Base-by-base conservation (phyloP, 2,888 invertebrate genomes). In the Drosophila ustulata region DNA sequence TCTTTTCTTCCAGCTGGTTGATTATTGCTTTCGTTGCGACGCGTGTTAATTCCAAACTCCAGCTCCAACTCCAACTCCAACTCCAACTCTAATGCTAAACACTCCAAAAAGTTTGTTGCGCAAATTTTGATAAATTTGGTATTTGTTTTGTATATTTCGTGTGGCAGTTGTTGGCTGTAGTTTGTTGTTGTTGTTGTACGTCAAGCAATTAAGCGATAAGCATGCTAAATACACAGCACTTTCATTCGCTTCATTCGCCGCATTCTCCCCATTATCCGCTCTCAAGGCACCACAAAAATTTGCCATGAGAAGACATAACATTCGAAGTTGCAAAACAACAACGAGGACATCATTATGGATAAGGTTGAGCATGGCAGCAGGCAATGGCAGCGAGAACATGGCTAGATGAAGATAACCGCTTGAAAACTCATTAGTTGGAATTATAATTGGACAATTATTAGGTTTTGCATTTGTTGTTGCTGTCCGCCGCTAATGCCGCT, bases 131-230 rank as follows among this genome's bases (percentile, higher is more conserved):
- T 75, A 66, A 67, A 78, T 68, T 62, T 64, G 52, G 59, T 70
- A 74, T 74, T 68, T 78, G 65, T 85, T 66, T 71, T 66, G 70
- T 72, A 61, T 75, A 59, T 70, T 62, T 75, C 45, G 52, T 62
- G 65, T 57, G 59, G 69, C 53, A 70, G 56, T 66, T 59, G 56
- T 66, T 59, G 53, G 18, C 18, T 25, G 26, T 53, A 49, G 56
- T 50, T 59, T 58, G 37, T 46, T 30, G 32, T 34, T 30, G 41
- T 56, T 62, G 69, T 70, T 73, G 67, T 61, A 82, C 66, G 71
- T 73, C 71, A 73, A 77, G 79, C 86, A 86, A 83, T 83, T 83
- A 82, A 86, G 86, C 83, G 83, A 86, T 82, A 86, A 86, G 86
- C 79, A 80, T 69, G 78, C 78, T 76, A 76, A 80, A 73, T 59